Base-by-base conservation (phyloP, 2,888 invertebrate species). In the Abrostola tripartita region DNA sequence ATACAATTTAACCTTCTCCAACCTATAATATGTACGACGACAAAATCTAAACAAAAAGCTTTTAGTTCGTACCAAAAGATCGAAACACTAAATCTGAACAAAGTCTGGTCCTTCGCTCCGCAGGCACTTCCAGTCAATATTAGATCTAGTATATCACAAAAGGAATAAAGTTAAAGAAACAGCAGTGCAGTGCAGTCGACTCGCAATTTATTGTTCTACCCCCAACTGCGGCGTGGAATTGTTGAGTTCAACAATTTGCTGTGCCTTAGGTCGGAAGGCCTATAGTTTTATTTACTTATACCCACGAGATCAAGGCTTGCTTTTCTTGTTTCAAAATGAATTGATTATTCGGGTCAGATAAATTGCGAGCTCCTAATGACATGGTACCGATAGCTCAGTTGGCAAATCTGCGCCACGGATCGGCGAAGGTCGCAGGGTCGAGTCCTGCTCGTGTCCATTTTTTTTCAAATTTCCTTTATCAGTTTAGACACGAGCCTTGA, bases 191-290 rank as follows among this genome's bases (percentile, higher is more conserved):
- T 76, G 81, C 78, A 82, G 76, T 67, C 72, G 77, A 68, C 62
- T 76, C 60, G 64, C 72, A 81, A 84, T 85, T 83, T 84, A 84
- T 85, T 74, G 83, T 79, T 72, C 72, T 66, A 66, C 44, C 74
- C 50, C 47, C 67, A 65, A 71, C 71, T 63, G 62, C 64, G 54
- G 60, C 58, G 64, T 78, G 69, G 79, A 78, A 80, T 81, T 76
- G 79, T 77, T 72, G 68, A 71, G 68, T 74, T 64, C 56, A 61
- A 69, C 74, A 63, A 74, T 76, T 66, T 76, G 59, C 63, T 71
- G 44, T 49, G 37, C 66, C 76, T 61, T 40, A 52, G 52, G 49
- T 65, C 54, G 59, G 36, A 14, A 74, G 37, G 76, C 72, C 61
- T 75, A 76, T 38, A 12, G 55, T 65, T 55, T 65, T 6, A 24